Evolutionary conservation across 2,797 vertebrate genomes (phyloP).

Genomic region (Molothrus aeneus): DNA sequence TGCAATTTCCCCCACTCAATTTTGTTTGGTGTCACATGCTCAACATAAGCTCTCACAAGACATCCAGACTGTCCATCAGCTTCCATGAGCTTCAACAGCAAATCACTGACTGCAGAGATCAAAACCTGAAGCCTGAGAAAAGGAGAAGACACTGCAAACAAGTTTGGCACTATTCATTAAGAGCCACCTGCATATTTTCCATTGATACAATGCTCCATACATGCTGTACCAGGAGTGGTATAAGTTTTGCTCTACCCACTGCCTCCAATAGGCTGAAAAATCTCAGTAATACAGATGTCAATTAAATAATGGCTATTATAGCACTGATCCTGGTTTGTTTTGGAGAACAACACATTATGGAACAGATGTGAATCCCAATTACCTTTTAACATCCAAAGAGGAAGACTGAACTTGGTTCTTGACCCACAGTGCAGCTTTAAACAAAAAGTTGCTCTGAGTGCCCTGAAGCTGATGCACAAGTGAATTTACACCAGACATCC

Average conservation of each 20-base stretch:
- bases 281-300: neutral
- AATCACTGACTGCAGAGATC: slow-evolving; percentile 80
- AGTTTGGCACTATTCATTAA: neutral
- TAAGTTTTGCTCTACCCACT: neutral
- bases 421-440: slow-evolving; percentile 87
- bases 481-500: slow-evolving; percentile 84
- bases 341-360: neutral
- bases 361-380: neutral
- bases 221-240: neutral
- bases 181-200: neutral
- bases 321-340: neutral
- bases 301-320: neutral
- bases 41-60: slow-evolving; percentile 79
- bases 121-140: slow-evolving; percentile 87
- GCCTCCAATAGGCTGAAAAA: neutral
- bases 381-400: slow-evolving; percentile 86
- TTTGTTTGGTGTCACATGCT: slow-evolving; percentile 77
- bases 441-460: slow-evolving; percentile 83
- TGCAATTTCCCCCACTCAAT: slow-evolving; percentile 86
- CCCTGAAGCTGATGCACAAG: slow-evolving; percentile 80
- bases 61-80: slow-evolving; percentile 63
- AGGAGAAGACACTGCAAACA: neutral
- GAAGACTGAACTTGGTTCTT: slow-evolving; percentile 84
- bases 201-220: neutral
- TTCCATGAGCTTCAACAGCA: slow-evolving; percentile 81